A percentile compares a stretch with the other conserved stretches of the same genome.
Conservation (phyloP, 2,888 invertebrate genomes). For the Cremastobaeus sp. region DNA sequence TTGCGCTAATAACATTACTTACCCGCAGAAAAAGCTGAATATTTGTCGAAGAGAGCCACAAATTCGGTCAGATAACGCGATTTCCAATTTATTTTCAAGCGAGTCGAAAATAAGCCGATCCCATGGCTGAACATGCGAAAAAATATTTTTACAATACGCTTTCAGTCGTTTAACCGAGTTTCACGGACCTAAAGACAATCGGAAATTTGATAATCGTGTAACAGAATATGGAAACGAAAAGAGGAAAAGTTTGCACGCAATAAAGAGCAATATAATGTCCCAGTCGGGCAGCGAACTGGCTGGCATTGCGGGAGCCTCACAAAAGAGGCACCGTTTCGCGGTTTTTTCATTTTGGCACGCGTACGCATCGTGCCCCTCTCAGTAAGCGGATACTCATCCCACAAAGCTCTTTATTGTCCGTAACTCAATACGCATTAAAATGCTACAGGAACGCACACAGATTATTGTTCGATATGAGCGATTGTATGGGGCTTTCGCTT, state of each 20-base stretch:
- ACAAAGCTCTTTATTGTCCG: constrained; percentile 77
- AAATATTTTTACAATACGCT: background rate
- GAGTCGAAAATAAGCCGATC: no score
- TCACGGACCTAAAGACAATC: constrained; percentile 34
- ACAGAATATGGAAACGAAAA: constrained; percentile 41
- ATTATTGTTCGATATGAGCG: constrained; percentile 46
- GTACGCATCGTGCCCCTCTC: constrained; percentile 67
- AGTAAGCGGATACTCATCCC: constrained; percentile 75
- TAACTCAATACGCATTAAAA: constrained; percentile 74
- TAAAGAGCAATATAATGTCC: constrained; percentile 44
- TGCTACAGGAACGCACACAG: constrained; percentile 54
- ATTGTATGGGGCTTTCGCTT: constrained; percentile 15
- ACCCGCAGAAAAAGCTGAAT: no score
- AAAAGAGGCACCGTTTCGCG: constrained; percentile 69
- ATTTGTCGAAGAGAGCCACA: no score
- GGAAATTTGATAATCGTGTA: constrained; percentile 54
- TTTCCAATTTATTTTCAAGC: no score
- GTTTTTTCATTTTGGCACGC: constrained; percentile 77
- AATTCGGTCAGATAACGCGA: no score
- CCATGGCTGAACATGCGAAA: background rate
- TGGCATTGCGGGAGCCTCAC: constrained; percentile 50
- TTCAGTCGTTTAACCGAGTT: constrained; percentile 8
- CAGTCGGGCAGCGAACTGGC: constrained; percentile 32
- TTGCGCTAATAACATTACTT: constrained; percentile 24
- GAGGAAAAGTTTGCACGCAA: constrained; percentile 44